These are phyloP conservation scores for Serilophus lunatus DNA, from an alignment of 2,113 vertebrate genomes.

Conservation along the genomic window DNA sequence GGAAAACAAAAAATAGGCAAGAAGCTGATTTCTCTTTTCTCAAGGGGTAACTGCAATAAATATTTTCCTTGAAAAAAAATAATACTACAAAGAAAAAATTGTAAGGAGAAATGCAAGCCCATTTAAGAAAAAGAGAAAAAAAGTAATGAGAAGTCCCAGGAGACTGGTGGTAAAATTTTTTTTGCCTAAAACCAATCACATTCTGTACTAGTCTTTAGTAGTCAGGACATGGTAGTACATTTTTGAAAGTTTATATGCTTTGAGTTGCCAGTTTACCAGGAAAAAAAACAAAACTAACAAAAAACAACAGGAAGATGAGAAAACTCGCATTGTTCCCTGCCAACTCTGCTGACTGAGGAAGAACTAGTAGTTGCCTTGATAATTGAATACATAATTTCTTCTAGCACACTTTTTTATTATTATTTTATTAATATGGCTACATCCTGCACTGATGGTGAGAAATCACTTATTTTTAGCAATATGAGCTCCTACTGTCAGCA, in stretches of 20 bases:
- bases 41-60: not conserved
- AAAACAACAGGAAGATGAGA: not conserved
- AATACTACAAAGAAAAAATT: not conserved
- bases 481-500: not conserved
- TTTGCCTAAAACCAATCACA: not conserved
- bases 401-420: not conserved
- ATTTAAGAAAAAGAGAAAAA: not conserved
- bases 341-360: not conserved
- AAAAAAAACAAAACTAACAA: no score
- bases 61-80: not conserved
- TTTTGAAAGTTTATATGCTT: not conserved
- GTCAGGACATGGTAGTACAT: not conserved
- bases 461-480: not conserved
- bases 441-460: not conserved
- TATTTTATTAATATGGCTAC: not conserved
- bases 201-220: not conserved
- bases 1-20: not conserved
- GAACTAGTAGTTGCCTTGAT: not conserved
- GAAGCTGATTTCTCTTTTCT: not conserved
- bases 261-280: not conserved
- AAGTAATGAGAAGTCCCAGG: not conserved
- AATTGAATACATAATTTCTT: not conserved
- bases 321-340: not conserved
- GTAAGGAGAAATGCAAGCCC: not conserved
- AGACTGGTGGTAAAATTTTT: not conserved